phyloP scores from a whole-genome alignment of 1,140 invertebrate genomes.

The Pseudobourletiella spinata region DNA sequence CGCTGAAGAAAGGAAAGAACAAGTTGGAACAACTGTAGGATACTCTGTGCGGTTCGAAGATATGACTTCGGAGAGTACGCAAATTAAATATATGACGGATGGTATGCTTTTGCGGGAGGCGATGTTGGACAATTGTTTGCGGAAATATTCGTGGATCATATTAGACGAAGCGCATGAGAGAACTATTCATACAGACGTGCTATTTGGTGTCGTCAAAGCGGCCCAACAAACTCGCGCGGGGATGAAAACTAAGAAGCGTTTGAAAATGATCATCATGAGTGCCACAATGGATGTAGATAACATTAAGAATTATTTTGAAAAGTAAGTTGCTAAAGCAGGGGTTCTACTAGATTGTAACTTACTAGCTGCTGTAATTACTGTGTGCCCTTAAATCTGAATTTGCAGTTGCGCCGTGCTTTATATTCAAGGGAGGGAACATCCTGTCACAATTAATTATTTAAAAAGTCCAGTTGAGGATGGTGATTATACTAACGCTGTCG shows the following conservation, averaged over 20 bases:
- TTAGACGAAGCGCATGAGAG: constrained; percentile 97
- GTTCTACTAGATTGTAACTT: no score
- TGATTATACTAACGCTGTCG: constrained; percentile 56
- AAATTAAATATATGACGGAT: constrained; percentile 80
- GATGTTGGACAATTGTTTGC: constrained; percentile 59
- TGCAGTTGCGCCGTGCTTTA: constrained; percentile 64
- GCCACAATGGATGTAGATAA: constrained; percentile 92
- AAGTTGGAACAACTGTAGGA: constrained; percentile 67
- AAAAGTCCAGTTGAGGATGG: constrained; percentile 63
- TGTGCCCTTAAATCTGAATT: no score
- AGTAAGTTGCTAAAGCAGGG: no score
- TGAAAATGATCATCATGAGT: constrained; percentile 76
- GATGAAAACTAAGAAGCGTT: constrained; percentile 7
- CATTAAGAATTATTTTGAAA: constrained; percentile 83
- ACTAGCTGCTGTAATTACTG: no score
- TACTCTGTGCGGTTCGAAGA: constrained; percentile 92
- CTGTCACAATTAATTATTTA: constrained; percentile 70
- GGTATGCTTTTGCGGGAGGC: constrained; percentile 89
- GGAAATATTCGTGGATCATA: constrained; percentile 74
- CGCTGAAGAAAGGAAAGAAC: constrained; percentile 58
- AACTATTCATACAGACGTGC: constrained; percentile 87
- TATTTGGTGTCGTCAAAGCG: constrained; percentile 58
- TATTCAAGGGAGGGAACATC: constrained; percentile 77
- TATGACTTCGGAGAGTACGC: constrained; percentile 60
- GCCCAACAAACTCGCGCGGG: constrained; percentile 14